A percentile compares a stretch with the other conserved stretches of the same genome.
Evolutionary conservation across 2,888 invertebrate genomes (phyloP).

Genomic region (Lepidocyrtoides sp.): DNA sequence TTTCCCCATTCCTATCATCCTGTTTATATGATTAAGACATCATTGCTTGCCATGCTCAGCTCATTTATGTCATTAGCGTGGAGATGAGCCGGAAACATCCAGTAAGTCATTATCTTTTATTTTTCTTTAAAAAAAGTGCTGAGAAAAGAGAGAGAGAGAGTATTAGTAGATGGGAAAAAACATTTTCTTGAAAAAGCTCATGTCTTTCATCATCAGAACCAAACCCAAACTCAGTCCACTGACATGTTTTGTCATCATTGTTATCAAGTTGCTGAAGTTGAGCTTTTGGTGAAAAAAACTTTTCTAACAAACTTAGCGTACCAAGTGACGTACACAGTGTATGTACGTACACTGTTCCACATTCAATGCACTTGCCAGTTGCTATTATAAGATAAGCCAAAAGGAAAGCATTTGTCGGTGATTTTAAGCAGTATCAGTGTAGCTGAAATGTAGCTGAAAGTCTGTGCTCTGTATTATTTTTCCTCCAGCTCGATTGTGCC

Average conservation of each 20-base stretch:
- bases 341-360: too few species aligned
- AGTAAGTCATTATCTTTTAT: constrained; percentile 15
- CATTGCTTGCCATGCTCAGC: background rate
- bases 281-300: too few species aligned
- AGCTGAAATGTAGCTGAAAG: background rate
- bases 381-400: background rate
- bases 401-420: background rate
- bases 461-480: too few species aligned
- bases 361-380: constrained; percentile 6
- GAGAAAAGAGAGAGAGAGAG: background rate
- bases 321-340: too few species aligned
- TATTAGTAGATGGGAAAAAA: background rate
- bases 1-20: too few species aligned
- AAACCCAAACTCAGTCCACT: background rate
- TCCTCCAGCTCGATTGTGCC: too few species aligned
- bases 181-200: background rate
- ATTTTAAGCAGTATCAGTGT: background rate
- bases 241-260: too few species aligned
- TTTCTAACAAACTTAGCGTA: too few species aligned
- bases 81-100: constrained; percentile 44
- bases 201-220: background rate
- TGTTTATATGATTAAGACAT: background rate
- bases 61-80: constrained; percentile 24
- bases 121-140: background rate
- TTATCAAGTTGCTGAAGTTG: too few species aligned